Evolutionary conservation across 2,113 vertebrate species (phyloP).

Genomic region (Halcyon malimbica): DNA sequence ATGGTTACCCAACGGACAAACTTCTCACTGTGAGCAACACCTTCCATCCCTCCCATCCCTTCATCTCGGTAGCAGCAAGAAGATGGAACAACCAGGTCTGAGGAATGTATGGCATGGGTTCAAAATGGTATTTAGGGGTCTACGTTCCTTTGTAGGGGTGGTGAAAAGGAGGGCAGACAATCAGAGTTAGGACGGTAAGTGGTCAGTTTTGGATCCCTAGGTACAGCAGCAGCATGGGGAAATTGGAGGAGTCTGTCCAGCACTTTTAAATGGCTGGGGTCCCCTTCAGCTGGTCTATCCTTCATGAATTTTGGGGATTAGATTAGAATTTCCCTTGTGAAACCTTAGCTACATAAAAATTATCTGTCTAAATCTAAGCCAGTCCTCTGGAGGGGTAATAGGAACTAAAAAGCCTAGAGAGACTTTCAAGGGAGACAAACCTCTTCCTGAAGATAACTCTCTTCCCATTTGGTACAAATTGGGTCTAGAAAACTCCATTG

Average conservation of each 20-base stretch:
- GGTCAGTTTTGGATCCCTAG: not conserved
- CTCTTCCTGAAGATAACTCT: not conserved
- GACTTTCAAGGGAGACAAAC: not conserved
- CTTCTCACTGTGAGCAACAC: rapidly evolving
- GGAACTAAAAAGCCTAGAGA: not conserved
- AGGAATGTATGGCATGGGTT: rapidly evolving
- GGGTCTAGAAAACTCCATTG: not conserved
- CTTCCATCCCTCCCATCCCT: not conserved
- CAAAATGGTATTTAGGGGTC: not conserved
- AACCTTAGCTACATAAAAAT: not conserved
- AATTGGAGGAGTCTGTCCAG: too few species aligned
- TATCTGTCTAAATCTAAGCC: not conserved
- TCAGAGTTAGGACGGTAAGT: rapidly evolving
- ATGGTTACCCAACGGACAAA: not conserved
- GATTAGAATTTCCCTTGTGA: not conserved
- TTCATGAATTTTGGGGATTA: not conserved
- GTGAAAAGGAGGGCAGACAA: not conserved
- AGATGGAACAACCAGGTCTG: not conserved
- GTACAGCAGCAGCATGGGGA: not conserved
- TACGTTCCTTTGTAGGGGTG: not conserved
- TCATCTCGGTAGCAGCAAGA: not conserved
- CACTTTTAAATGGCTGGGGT: not conserved
- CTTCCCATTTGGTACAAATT: not conserved
- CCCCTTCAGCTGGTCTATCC: not conserved
- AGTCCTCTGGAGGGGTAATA: too few species aligned